Conservation (phyloP, 1,140 invertebrate species). For the Archivesica marissinica region DNA sequence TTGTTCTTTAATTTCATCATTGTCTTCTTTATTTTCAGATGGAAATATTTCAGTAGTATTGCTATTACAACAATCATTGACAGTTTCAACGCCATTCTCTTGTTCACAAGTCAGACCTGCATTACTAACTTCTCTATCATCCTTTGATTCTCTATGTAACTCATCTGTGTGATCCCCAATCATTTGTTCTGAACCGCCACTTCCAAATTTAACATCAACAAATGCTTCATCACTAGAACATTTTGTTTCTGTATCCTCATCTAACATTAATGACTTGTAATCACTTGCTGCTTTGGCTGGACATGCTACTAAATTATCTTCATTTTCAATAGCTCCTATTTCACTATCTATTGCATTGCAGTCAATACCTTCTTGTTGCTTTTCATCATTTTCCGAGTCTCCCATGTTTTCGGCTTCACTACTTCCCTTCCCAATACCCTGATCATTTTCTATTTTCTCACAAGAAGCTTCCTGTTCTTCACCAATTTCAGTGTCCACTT, state of each 20-base stretch:
- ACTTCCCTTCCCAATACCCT: neutral
- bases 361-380: neutral
- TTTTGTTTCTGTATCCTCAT: neutral
- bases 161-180: neutral
- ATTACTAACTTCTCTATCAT: too few species aligned
- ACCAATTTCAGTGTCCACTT: neutral
- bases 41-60: too few species aligned
- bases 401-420: neutral
- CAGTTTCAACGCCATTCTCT: too few species aligned
- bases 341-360: conserved; percentile 7
- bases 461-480: neutral
- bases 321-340: neutral
- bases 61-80: too few species aligned
- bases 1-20: too few species aligned
- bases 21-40: too few species aligned
- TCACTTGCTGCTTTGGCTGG: neutral
- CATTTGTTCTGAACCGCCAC: neutral
- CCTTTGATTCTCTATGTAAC: neutral
- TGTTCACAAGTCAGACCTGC: too few species aligned
- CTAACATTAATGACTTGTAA: neutral
- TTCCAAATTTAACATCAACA: neutral
- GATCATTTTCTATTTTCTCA: neutral
- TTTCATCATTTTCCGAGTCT: neutral
- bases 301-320: neutral
- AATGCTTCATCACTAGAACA: neutral